A percentile compares a stretch with the other conserved stretches of the same genome.
These are phyloP conservation scores for Sesia bembeciformis DNA, from an alignment of 2,888 invertebrate species.

Conservation along the genomic window DNA sequence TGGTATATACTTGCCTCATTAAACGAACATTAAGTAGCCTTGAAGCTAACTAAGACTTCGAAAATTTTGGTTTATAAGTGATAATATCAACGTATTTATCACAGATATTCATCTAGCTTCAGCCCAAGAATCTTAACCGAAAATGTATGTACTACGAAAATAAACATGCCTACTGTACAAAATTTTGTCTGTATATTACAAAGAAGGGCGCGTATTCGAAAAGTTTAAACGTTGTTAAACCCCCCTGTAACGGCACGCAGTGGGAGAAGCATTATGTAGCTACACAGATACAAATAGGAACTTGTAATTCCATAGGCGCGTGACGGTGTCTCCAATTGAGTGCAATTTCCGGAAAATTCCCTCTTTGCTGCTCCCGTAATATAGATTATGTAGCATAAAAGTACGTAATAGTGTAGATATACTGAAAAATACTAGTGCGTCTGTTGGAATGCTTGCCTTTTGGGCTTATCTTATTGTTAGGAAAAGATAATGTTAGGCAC, in stretches of 20 bases:
- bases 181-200: background rate
- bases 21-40: no score
- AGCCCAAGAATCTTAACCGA: no score
- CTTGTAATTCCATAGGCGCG: background rate
- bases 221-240: background rate
- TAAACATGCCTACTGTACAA: background rate
- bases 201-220: background rate
- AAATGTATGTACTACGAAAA: no score
- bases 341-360: slow-evolving; percentile 40
- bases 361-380: slow-evolving; percentile 16
- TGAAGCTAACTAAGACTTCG: no score
- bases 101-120: no score
- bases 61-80: no score
- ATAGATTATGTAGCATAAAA: background rate
- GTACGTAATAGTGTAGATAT: background rate
- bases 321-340: slow-evolving; percentile 33
- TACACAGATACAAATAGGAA: background rate
- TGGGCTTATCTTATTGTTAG: no score
- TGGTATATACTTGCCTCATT: no score
- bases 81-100: no score
- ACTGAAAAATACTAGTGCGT: no score
- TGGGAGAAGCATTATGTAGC: background rate
- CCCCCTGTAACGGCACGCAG: background rate
- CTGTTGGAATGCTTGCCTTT: no score
- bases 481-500: no score